These are phyloP conservation scores for Bruchidius siliquastri DNA, from an alignment of 2,888 invertebrate genomes.

Conservation along the genomic window DNA sequence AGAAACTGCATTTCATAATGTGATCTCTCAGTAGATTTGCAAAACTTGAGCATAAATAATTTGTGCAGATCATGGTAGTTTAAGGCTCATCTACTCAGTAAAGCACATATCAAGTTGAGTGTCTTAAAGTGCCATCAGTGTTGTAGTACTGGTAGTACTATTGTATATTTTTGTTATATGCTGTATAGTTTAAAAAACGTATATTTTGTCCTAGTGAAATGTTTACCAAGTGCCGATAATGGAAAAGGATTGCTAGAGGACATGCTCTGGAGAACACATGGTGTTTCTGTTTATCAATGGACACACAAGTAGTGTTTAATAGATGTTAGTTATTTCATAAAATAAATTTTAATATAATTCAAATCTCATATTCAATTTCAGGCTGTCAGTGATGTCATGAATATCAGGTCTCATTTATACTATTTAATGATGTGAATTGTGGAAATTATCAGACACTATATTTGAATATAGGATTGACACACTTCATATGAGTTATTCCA, in stretches of 20 bases:
- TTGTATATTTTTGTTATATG: neutral
- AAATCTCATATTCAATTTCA: neutral
- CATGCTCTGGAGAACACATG: neutral
- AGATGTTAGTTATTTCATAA: neutral
- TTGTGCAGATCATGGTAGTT: no score
- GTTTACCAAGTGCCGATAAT: neutral
- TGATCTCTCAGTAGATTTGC: no score
- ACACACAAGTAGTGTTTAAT: neutral
- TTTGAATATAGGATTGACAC: no score
- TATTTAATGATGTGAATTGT: neutral
- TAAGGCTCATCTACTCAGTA: no score
- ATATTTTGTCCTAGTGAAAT: neutral
- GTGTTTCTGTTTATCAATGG: neutral
- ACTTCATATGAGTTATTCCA: no score
- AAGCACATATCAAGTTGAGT: no score
- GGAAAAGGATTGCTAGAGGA: neutral
- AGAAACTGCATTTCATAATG: no score
- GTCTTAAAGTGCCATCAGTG: no score
- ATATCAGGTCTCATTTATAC: neutral
- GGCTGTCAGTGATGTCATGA: neutral
- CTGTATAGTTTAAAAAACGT: neutral
- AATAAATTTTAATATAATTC: neutral
- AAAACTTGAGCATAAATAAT: no score
- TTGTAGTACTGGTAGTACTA: no score
- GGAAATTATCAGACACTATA: neutral